Conservation (phyloP, 2,888 invertebrate species). For the Julus scanicus region DNA sequence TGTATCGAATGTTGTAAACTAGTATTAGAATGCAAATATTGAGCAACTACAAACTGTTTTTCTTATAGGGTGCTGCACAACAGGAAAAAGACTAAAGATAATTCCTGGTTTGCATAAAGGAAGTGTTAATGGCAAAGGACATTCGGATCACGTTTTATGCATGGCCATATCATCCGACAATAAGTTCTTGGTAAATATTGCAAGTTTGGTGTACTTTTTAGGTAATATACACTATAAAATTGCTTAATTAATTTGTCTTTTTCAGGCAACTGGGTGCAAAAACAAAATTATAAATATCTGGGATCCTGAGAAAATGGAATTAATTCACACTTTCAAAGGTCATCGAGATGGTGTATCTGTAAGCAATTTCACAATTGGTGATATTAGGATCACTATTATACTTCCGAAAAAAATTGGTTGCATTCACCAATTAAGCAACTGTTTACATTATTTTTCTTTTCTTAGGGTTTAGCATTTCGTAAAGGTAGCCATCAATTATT, state of each 20-base stretch:
- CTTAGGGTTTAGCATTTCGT: constrained; percentile 80
- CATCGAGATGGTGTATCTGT: constrained; percentile 66
- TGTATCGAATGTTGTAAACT: background rate
- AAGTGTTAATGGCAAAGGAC: constrained; percentile 61
- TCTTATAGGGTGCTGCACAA: constrained; percentile 64
- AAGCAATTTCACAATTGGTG: constrained; percentile 59
- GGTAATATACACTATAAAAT: no score
- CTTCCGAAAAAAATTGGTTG: no score
- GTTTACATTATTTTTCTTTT: background rate
- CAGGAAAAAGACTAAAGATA: constrained; percentile 63
- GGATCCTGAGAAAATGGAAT: constrained; percentile 80
- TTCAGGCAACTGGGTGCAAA: constrained; percentile 76
- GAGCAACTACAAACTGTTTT: background rate
- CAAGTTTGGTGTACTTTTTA: background rate
- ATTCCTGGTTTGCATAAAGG: constrained; percentile 65
- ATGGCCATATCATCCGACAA: constrained; percentile 81
- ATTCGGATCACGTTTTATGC: constrained; percentile 70
- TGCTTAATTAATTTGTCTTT: background rate
- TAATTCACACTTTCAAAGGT: constrained; percentile 79
- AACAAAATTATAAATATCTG: constrained; percentile 82
- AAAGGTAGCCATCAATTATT: constrained; percentile 85
- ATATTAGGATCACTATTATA: no score
- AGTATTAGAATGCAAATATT: background rate
- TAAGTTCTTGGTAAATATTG: constrained; percentile 77
- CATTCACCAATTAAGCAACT: background rate